A percentile compares a stretch with the other conserved stretches of the same genome.
These are phyloP conservation scores for Pituophis catenifer DNA, from an alignment of 2,113 vertebrate species.

Conservation along the genomic window DNA sequence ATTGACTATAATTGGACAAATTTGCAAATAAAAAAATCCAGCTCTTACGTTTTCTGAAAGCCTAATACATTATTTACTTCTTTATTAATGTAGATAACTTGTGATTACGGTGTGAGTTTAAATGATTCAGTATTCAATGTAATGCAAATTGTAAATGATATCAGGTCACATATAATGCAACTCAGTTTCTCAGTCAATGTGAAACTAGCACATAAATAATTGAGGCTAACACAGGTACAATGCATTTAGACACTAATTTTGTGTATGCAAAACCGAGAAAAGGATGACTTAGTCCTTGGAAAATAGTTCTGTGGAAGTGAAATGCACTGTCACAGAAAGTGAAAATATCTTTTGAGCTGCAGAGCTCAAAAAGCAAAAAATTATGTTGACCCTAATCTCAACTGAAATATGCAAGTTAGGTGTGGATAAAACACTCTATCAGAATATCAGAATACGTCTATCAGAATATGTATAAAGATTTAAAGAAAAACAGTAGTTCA, in stretches of 20 bases:
- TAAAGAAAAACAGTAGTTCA: not conserved
- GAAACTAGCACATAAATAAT: not conserved
- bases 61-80: not conserved
- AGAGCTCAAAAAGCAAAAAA: not conserved
- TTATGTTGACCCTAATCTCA: not conserved
- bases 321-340: not conserved
- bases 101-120: not conserved
- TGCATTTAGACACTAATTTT: not conserved
- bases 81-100: not conserved
- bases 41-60: not conserved
- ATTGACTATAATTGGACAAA: not conserved
- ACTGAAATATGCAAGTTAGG: not conserved
- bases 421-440: not conserved
- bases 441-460: not conserved
- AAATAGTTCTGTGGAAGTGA: not conserved
- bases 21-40: not conserved
- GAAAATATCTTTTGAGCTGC: not conserved
- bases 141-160: not conserved
- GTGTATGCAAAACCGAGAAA: not conserved
- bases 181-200: not conserved
- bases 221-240: not conserved
- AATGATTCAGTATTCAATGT: not conserved
- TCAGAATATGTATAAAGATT: not conserved
- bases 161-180: not conserved
- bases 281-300: not conserved